Base-by-base conservation (phyloP, 2,113 vertebrate species). In the Malurus melanocephalus region DNA sequence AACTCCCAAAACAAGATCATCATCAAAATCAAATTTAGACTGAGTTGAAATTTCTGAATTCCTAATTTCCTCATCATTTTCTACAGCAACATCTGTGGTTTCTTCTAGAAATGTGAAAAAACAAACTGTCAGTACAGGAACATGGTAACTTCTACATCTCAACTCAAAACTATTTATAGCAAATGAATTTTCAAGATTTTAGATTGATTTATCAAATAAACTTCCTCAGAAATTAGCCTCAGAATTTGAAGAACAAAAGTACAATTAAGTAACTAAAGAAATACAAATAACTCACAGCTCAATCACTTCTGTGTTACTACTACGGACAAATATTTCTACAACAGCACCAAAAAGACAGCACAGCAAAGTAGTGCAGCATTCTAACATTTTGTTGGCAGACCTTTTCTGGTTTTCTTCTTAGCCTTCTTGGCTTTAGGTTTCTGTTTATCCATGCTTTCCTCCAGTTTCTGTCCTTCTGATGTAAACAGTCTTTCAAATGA, bases 1-100 rank as follows among this genome's bases (percentile, higher is more conserved):
- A 93, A 99, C 97, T 84, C 98, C 99, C 80, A 99, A 96, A 43
- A 99, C 98, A 45, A 99, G 98, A 88, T 96, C 97, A 94, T 98
- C 98, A 67, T 97, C 98, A 93, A 98, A 97, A 27, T 26, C 74
- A 45, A 83, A 94, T 62, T 96, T 96, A 59, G 94, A 92, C 55
- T 93, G 85, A 92, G 84, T 24, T 72, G 94, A 96, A 68, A 81
- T 82, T 46, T 98, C 97, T 35, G 69, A 89, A 76, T 95, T 97
- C 43, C 73, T 87, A 76, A 96, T 93, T 91, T 96, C 97, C 42
- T 94, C 84, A 5, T 92, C 61, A 80, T 93, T 95, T 91, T 96
- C 95, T 65, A 74, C 80, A 86, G 78, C 46, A 87, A 66, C 9
- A 65, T 94, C 92, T 13, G 5, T 22, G 21, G 84, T 96, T 74